Base-by-base conservation (phyloP, 2,113 vertebrate species). In the Chaetodon auriga region DNA sequence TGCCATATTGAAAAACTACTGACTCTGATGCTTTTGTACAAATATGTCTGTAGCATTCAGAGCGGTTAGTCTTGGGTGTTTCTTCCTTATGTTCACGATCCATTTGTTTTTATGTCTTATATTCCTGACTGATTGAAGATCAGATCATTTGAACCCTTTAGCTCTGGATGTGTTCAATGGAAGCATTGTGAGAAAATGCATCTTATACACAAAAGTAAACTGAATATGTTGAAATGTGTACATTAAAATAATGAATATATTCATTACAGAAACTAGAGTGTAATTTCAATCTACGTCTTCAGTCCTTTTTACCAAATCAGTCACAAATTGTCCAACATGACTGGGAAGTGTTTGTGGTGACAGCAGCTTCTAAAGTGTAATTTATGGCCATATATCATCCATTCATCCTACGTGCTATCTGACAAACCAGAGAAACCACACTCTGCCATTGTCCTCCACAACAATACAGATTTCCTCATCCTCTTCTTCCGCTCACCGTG, bases 351-450 rank as follows among this genome's bases (percentile, higher is more conserved):
- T 68, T 49, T 66, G 62, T 23, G n/a, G 23, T 87, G 74, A 49
- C 35, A 10, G 48, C 77, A 63, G 53, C 36, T 53, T 87, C 76
- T 80, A 36, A 51, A 57, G 53, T 54, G 36, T 83, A 49, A 93
- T 93, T 93, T 93, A 93, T 48, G 54, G 80, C 75, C 85, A 30
- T 41, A 45, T 18, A 64, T 73, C 57, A 64, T 73, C 57, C 58
- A 69, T 43, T 9, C 78, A 58, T 80, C 79, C 75, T 38, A 19
- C 41, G 2, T 84, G 76, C 94, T 92, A 94, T 95, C 92, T 87
- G 54, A 74, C 60, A 38, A 78, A 74, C n/a, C 95, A 95, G 93
- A 92, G 60, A 93, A 91, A 88, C 85, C 92, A 87, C 89, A 89
- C 10, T 57, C 43, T 80, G 68, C 60, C 80, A 62, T 78, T 82